phyloP scores from a whole-genome alignment of 2,113 vertebrate species.

The Erpornis zantholeuca region DNA sequence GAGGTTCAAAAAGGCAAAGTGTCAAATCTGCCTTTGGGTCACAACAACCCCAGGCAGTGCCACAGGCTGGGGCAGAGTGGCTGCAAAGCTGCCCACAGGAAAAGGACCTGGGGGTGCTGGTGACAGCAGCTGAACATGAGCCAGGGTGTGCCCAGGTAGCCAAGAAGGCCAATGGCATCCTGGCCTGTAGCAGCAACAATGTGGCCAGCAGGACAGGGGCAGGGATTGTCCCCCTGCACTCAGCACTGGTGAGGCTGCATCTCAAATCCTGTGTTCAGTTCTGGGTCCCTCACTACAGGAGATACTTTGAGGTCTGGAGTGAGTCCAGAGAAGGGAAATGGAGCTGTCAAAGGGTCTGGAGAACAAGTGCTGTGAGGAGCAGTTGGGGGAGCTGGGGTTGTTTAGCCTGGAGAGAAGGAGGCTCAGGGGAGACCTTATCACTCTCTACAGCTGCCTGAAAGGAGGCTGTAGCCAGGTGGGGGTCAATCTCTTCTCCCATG shows the following conservation, averaged over 20 bases:
- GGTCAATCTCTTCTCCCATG: background rate
- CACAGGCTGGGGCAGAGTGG: background rate
- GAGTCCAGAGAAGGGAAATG: rapidly evolving
- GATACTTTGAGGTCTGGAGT: rapidly evolving
- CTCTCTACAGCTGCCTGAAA: background rate
- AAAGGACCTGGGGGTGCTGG: background rate
- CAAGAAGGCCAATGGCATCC: background rate
- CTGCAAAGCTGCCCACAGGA: background rate
- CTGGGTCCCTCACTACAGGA: rapidly evolving
- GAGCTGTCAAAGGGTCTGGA: rapidly evolving
- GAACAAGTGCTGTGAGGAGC: background rate
- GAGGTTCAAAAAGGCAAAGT: background rate
- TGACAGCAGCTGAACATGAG: background rate
- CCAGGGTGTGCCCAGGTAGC: background rate
- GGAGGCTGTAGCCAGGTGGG: background rate
- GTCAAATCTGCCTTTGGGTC: rapidly evolving
- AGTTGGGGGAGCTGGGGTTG: background rate
- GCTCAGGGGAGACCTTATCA: rapidly evolving
- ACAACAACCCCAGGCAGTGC: background rate
- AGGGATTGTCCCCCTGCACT: rapidly evolving
- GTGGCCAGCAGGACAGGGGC: background rate
- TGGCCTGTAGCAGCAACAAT: background rate
- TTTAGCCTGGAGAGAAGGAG: background rate
- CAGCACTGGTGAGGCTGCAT: rapidly evolving
- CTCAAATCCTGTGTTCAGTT: rapidly evolving